Percentiles rank a stretch among this genome's conserved stretches.
Conservation (phyloP, 2,113 vertebrate species). For the Seriola rivoliana region DNA sequence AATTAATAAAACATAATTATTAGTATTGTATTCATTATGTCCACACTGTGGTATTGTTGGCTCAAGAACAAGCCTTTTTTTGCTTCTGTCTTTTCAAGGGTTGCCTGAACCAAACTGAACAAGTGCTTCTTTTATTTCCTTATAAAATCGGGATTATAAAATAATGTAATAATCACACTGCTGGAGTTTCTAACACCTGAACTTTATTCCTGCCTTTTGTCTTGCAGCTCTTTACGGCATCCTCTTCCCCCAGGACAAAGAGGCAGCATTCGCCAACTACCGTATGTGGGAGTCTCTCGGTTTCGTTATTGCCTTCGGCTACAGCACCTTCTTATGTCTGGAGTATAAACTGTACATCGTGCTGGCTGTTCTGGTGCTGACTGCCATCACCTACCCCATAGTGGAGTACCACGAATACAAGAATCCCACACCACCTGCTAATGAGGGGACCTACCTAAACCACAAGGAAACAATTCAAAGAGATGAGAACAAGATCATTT, state of each 20-base stretch:
- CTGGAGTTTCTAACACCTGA: neutral
- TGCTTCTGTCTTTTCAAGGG: too few species aligned
- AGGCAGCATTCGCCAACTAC: slow-evolving; percentile 95
- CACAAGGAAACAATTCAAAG: fast-evolving
- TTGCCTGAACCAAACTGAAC: neutral
- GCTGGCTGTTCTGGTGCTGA: slow-evolving; percentile 82
- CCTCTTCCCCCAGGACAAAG: slow-evolving; percentile 90
- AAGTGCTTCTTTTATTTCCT: too few species aligned
- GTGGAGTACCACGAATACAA: slow-evolving; percentile 87
- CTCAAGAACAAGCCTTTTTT: too few species aligned
- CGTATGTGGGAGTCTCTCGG: slow-evolving; percentile 95
- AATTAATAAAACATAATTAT: too few species aligned
- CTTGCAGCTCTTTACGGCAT: slow-evolving; percentile 90
- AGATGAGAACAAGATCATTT: neutral
- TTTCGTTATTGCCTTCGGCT: slow-evolving; percentile 92
- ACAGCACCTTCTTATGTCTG: slow-evolving; percentile 90
- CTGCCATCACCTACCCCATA: slow-evolving; percentile 79
- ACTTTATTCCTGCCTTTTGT: neutral
- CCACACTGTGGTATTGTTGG: too few species aligned
- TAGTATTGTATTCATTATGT: too few species aligned
- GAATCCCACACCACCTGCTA: slow-evolving; percentile 59
- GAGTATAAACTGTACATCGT: slow-evolving; percentile 90
- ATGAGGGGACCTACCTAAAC: neutral
- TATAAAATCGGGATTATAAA: neutral
- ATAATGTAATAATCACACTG: neutral